Evolutionary conservation across 2,113 vertebrate genomes (phyloP).

Genomic region (Ammodytes dubius): DNA sequence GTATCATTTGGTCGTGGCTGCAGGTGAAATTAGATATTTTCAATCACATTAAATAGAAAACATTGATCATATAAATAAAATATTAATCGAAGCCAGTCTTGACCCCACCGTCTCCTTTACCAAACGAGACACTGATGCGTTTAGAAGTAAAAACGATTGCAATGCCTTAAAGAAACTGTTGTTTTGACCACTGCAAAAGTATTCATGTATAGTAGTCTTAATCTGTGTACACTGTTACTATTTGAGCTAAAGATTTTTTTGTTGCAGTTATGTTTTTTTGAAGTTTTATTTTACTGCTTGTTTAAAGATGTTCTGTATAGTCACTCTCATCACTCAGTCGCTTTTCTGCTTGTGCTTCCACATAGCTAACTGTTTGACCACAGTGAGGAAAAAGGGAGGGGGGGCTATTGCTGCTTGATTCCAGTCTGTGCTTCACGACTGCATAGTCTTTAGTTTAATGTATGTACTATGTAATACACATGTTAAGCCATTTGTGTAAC

Average conservation of each 20-base stretch:
- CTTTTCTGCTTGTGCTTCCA: constrained; percentile 47
- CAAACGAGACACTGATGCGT: not conserved
- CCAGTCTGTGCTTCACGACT: constrained; percentile 36
- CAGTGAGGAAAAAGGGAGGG: not conserved
- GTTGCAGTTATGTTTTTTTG: constrained; percentile 49
- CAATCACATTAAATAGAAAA: not conserved
- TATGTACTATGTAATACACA: constrained; percentile 41
- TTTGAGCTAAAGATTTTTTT: constrained; percentile 61
- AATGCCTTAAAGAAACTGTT: constrained; percentile 47
- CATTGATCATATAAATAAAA: constrained; percentile 3
- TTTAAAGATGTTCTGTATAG: constrained; percentile 59
- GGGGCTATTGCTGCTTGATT: constrained; percentile 56
- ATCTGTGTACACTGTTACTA: constrained; percentile 66
- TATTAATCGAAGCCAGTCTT: constrained; percentile 1
- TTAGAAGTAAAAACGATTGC: constrained; percentile 15
- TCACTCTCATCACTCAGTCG: constrained; percentile 20
- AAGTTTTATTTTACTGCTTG: constrained; percentile 60
- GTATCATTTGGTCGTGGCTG: constrained; percentile 12
- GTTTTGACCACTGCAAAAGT: constrained; percentile 36
- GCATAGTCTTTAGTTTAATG: constrained; percentile 31
- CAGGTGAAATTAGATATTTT: not conserved
- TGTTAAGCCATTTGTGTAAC: constrained; percentile 14
- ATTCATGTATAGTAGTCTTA: constrained; percentile 64
- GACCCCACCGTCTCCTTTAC: not conserved
- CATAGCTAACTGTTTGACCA: constrained; percentile 10